Conservation (phyloP, 2,113 vertebrate species). For the Stomatorhinus ivindoensis region DNA sequence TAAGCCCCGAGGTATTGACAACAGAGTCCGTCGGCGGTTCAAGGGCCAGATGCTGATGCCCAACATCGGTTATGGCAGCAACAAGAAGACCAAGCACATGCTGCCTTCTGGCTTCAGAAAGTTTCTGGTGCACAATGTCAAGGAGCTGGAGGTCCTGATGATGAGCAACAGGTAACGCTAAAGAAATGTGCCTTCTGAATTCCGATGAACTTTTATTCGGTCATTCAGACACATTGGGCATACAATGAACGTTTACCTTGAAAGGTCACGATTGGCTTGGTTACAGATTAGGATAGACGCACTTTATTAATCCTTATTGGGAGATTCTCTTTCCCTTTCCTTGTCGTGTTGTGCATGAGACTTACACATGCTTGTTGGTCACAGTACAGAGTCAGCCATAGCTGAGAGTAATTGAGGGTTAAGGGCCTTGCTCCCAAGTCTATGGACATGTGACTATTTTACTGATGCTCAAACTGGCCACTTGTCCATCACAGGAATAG, state of each 20-base stretch:
- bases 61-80: slow-evolving; percentile 96
- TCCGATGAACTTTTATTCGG: not conserved
- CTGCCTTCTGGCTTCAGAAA: slow-evolving; percentile 89
- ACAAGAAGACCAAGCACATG: slow-evolving; percentile 97
- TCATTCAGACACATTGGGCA: not conserved
- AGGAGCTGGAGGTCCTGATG: slow-evolving; percentile 92
- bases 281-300: not conserved
- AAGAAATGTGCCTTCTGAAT: too few species aligned
- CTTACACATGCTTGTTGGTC: not conserved
- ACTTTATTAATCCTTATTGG: not conserved
- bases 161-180: slow-evolving; percentile 98
- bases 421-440: not conserved
- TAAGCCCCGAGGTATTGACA: slow-evolving; percentile 95
- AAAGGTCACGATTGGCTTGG: not conserved
- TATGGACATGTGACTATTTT: not conserved
- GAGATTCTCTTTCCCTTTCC: not conserved
- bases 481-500: not conserved
- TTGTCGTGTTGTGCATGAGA: not conserved
- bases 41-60: slow-evolving; percentile 99
- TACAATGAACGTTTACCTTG: not conserved
- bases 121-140: slow-evolving; percentile 91
- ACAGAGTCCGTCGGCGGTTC: slow-evolving; percentile 89
- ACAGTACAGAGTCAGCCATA: not conserved
- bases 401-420: not conserved
- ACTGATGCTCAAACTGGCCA: not conserved